Percentiles rank a stretch among this genome's conserved stretches.
Evolutionary conservation across 1,140 invertebrate species (phyloP).

Genomic region (Triops cancriformis): DNA sequence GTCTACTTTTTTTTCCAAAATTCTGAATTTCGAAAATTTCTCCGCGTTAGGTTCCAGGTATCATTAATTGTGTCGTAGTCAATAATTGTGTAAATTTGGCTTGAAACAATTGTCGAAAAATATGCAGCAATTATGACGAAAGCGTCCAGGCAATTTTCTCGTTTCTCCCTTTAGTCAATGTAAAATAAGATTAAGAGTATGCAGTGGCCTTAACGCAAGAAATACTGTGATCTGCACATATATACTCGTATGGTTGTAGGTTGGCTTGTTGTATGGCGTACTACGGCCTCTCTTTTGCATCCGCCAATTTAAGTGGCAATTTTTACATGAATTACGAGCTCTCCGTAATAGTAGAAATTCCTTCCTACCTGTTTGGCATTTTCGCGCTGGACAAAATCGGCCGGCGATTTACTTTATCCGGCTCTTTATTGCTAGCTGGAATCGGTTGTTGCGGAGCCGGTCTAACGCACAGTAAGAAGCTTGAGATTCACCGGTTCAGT

Average conservation of each 20-base stretch:
- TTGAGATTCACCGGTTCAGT: background rate
- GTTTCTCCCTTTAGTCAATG: too few species aligned
- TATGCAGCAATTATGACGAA: too few species aligned
- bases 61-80: background rate
- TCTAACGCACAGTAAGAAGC: background rate
- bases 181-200: too few species aligned
- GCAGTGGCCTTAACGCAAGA: too few species aligned
- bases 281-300: slow-evolving; percentile 38
- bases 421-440: slow-evolving; percentile 22
- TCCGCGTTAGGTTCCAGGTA: too few species aligned
- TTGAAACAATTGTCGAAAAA: too few species aligned
- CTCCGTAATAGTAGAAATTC: slow-evolving; percentile 36
- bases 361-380: slow-evolving; percentile 33
- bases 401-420: slow-evolving; percentile 14
- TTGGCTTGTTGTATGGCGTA: slow-evolving; percentile 37
- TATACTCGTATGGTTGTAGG: slow-evolving; percentile 32
- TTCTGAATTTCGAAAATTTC: too few species aligned
- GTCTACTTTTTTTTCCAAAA: too few species aligned
- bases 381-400: slow-evolving; percentile 26
- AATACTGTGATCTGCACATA: too few species aligned
- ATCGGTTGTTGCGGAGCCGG: slow-evolving; percentile 19
- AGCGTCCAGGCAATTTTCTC: too few species aligned
- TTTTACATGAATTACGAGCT: slow-evolving; percentile 38
- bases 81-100: too few species aligned
- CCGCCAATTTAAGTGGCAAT: slow-evolving; percentile 35